These are phyloP conservation scores for Neoascia interrupta DNA, from an alignment of 2,888 invertebrate species.

Conservation along the genomic window DNA sequence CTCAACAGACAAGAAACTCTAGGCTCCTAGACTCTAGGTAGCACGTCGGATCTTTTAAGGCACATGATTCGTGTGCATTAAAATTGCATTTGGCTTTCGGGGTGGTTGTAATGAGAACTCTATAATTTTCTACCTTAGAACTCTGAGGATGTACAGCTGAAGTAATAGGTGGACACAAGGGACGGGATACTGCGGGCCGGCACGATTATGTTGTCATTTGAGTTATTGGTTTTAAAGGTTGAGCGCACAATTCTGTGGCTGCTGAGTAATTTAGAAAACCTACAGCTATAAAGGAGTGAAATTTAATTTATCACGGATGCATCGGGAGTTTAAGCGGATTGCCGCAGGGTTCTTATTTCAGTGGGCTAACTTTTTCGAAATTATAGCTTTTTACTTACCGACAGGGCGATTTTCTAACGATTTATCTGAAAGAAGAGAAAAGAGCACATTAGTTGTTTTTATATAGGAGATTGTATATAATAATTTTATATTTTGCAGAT, in stretches of 20 bases:
- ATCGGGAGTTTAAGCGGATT: too few species aligned
- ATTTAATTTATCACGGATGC: conserved; percentile 23
- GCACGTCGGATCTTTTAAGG: conserved; percentile 1
- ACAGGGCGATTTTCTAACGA: too few species aligned
- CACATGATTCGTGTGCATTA: conserved; percentile 30
- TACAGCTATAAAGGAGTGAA: conserved; percentile 39
- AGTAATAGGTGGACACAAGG: not conserved
- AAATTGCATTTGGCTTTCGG: conserved; percentile 57
- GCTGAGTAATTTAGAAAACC: conserved; percentile 37
- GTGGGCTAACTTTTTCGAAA: too few species aligned
- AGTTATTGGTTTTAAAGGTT: conserved; percentile 44
- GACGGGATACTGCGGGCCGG: conserved; percentile 33
- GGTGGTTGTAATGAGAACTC: conserved; percentile 38
- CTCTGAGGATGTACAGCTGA: conserved; percentile 49
- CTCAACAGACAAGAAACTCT: conserved; percentile 1
- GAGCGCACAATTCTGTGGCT: conserved; percentile 9
- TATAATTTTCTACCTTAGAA: conserved; percentile 36
- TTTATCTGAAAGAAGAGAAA: too few species aligned
- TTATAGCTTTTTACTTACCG: too few species aligned
- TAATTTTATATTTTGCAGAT: too few species aligned
- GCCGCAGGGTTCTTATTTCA: too few species aligned
- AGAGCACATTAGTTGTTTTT: too few species aligned
- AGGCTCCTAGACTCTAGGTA: not conserved
- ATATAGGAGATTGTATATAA: too few species aligned
- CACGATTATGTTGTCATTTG: conserved; percentile 65